Conservation (phyloP, 2,113 vertebrate genomes). For the Riparia riparia region DNA sequence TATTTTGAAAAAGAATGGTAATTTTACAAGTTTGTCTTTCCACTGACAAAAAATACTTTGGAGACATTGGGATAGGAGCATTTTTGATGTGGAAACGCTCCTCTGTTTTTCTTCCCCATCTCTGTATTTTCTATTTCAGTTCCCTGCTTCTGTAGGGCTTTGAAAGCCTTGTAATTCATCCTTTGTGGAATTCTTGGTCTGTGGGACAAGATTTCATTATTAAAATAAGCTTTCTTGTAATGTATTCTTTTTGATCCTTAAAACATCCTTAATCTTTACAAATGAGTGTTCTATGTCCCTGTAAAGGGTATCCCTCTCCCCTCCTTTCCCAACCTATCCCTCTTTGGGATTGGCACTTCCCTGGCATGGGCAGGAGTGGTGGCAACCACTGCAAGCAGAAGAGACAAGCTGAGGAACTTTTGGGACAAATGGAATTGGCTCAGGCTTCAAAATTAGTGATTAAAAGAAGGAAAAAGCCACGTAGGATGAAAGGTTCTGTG, state of each 20-base stretch:
- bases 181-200: neutral
- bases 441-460: neutral
- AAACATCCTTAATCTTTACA: neutral
- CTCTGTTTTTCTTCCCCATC: neutral
- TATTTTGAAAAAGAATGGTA: neutral
- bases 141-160: neutral
- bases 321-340: neutral
- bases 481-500: neutral
- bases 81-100: neutral
- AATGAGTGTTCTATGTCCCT: neutral
- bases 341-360: neutral
- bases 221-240: neutral
- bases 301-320: neutral
- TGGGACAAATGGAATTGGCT: neutral
- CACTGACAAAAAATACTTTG: neutral
- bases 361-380: neutral
- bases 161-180: neutral
- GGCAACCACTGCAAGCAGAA: neutral
- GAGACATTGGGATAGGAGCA: neutral
- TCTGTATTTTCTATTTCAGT: neutral
- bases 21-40: neutral
- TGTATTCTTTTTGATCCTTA: neutral
- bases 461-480: no score
- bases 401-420: neutral
- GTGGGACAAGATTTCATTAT: neutral